Percentiles rank a stretch among this genome's conserved stretches.
phyloP scores from a whole-genome alignment of 2,888 invertebrate species.

The Tolmerus cingulatus region DNA sequence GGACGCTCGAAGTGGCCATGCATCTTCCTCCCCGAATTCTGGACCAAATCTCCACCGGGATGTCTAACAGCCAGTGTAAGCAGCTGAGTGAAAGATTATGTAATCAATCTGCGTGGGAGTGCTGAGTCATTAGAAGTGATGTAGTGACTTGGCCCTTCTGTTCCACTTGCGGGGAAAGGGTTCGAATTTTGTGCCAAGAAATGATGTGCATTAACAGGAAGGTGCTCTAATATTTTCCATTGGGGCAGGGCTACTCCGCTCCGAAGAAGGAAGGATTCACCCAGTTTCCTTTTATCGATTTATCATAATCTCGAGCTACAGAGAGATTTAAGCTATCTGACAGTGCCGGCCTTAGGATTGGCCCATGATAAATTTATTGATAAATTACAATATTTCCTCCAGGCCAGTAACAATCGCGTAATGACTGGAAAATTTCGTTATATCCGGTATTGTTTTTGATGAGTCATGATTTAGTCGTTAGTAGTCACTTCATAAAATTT shows the following conservation, averaged over 20 bases:
- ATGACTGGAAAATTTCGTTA: background rate
- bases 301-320: background rate
- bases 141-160: conserved; percentile 30
- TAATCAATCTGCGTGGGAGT: conserved; percentile 20
- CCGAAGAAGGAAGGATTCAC: background rate
- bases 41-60: background rate
- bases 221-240: conserved; percentile 16
- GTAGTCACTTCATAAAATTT: background rate
- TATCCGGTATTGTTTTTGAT: background rate
- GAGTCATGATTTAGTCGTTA: background rate
- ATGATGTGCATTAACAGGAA: conserved; percentile 25
- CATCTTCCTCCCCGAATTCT: background rate
- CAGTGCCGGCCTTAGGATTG: background rate
- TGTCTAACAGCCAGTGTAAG: conserved; percentile 17
- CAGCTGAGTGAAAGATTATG: conserved; percentile 27
- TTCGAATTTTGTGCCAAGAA: conserved; percentile 12
- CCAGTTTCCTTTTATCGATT: conserved; percentile 16
- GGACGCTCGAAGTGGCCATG: background rate
- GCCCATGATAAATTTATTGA: background rate
- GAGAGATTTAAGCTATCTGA: background rate
- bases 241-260: background rate
- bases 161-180: background rate
- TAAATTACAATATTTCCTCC: background rate
- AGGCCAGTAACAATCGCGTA: background rate
- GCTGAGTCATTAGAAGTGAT: conserved; percentile 24